Conservation (phyloP, 1,140 invertebrate genomes). For the Rhyzopertha dominica region DNA sequence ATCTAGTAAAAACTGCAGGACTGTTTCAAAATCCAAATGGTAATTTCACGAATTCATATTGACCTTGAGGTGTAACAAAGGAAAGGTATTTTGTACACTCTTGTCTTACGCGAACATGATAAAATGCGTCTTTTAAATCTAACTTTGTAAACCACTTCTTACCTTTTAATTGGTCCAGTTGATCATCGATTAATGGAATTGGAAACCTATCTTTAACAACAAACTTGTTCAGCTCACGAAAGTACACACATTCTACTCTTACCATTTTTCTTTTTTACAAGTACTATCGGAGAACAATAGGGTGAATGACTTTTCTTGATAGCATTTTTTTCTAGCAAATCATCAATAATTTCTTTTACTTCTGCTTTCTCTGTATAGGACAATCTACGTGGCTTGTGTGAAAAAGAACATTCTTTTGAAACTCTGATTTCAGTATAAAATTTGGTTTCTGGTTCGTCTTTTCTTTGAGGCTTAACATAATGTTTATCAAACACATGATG, state of each 20-base stretch:
- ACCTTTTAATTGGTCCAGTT: conserved; percentile 40
- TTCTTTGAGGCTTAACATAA: no score
- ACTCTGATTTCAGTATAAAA: no score
- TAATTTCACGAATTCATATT: conserved; percentile 27
- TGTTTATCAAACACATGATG: no score
- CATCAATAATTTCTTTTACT: conserved; percentile 23
- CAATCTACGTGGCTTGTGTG: conserved; percentile 19
- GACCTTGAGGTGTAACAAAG: conserved; percentile 28
- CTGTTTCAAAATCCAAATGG: conserved; percentile 32
- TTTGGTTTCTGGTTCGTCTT: no score
- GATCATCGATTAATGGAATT: conserved; percentile 35
- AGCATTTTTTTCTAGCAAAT: conserved; percentile 20
- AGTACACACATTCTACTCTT: conserved; percentile 33
- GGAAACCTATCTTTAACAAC: conserved; percentile 31
- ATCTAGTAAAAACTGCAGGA: conserved; percentile 21
- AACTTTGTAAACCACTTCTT: conserved; percentile 32
- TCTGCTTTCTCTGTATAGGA: conserved; percentile 16
- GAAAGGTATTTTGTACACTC: conserved; percentile 24
- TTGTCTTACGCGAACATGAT: conserved; percentile 33
- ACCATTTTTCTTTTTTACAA: conserved; percentile 31
- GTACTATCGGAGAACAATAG: conserved; percentile 26
- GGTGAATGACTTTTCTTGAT: conserved; percentile 25
- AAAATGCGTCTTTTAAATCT: conserved; percentile 29
- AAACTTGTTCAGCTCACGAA: conserved; percentile 28
- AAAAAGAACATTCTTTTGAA: no score